Base-by-base conservation (phyloP, 2,113 vertebrate species). In the Hoplias malabaricus region DNA sequence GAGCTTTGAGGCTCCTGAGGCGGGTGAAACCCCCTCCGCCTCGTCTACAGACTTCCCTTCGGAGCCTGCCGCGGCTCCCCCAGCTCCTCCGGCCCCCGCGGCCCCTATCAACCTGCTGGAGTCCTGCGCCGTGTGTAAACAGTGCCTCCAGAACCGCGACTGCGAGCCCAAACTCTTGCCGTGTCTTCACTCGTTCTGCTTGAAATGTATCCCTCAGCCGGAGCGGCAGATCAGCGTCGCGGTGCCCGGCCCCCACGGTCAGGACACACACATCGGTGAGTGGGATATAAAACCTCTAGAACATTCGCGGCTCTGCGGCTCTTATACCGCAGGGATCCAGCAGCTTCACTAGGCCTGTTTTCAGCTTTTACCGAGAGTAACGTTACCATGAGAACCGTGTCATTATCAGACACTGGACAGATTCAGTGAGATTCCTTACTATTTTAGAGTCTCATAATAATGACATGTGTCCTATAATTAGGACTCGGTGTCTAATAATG, bases 141-240 rank as follows among this genome's bases (percentile, higher is more conserved):
- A 96, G 89, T 96, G 94, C 91, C 90, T 99, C 68, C 96, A 98
- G 91, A 95, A 87, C 92, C 93, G 95, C 77, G 95, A 97, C 80
- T 95, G 94, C 85, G 95, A 98, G 87, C 96, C 97, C 36, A 98
- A 98, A 93, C 95, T 98, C 85, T 91, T 99, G 82, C 96, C 97
- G 19, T 99, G 97, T 82, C 93, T 99, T 65, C 97, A 98, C 90
- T 98, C 97, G 1, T 98, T 99, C 81, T 99, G 97, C 90, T 90
- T 95, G 1, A 96, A 96, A 86, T 99, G 97, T 74, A 91, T 98
- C 82, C 96, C 97, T 1, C 94, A 96, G 73, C 96, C 96, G 0
- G 95, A 97, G 69, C 90, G 96, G 62, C 97, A 97, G 89, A 94
- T 98, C 84, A 96, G 87, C 85, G 90, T 98, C n/a, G 95, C 95